Conservation (phyloP, 2,113 vertebrate species). For the Stigmatopora nigra region DNA sequence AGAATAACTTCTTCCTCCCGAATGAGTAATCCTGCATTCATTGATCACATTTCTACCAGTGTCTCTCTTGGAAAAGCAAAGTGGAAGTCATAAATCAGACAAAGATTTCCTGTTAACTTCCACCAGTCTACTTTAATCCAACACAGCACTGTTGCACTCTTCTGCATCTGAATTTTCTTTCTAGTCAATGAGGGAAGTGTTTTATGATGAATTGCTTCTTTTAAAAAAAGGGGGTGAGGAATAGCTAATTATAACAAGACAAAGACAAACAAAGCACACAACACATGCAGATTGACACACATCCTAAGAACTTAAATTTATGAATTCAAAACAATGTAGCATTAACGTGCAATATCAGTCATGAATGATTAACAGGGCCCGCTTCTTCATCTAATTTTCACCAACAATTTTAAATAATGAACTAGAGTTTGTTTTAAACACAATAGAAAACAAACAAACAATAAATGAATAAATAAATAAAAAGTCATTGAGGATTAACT, state of each 20-base stretch:
- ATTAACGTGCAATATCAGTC: too few species aligned
- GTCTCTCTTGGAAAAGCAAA: constrained; percentile 25
- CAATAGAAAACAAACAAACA: too few species aligned
- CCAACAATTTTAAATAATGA: too few species aligned
- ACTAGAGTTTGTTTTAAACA: too few species aligned
- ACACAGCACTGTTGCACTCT: constrained; percentile 13
- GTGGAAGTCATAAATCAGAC: constrained; percentile 49
- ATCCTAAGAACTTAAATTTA: too few species aligned
- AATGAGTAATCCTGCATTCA: constrained; percentile 35
- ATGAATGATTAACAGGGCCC: too few species aligned
- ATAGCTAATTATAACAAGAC: constrained; percentile 9
- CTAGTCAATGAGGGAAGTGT: background rate
- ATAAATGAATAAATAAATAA: too few species aligned
- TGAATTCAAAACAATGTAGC: too few species aligned
- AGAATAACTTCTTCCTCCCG: constrained; percentile 8
- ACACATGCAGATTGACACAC: too few species aligned
- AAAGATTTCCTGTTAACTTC: constrained; percentile 51
- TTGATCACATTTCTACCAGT: constrained; percentile 25
- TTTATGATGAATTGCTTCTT: background rate
- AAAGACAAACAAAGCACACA: too few species aligned
- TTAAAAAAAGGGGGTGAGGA: constrained; percentile 15
- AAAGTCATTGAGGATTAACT: constrained; percentile 4
- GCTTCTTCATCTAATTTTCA: too few species aligned
- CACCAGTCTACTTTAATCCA: constrained; percentile 23
- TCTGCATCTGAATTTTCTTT: constrained; percentile 35